Conservation (phyloP, 2,888 invertebrate species). For the Polymixis lichenea region DNA sequence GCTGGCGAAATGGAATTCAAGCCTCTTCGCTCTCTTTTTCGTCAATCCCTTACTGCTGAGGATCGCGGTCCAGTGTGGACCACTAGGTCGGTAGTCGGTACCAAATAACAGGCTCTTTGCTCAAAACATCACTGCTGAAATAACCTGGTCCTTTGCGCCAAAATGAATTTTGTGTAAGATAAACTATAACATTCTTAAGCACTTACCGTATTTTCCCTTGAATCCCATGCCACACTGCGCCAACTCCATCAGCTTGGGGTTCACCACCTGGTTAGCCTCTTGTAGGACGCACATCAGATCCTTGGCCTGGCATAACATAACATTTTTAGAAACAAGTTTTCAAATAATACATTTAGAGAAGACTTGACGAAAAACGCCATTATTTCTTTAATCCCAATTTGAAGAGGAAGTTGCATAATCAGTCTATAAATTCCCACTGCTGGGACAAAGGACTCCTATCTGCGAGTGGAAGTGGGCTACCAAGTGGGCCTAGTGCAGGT, state of each 20-base stretch:
- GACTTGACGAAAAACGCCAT: not conserved
- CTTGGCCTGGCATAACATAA: conserved; percentile 91
- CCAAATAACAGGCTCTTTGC: not conserved
- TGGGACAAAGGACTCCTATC: too few relatives aligned
- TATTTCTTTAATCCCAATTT: too few relatives aligned
- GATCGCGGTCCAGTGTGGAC: not conserved
- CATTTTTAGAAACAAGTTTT: not conserved
- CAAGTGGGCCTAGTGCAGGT: too few relatives aligned
- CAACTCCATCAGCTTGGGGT: conserved; percentile 96
- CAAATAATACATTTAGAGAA: not conserved
- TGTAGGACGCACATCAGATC: conserved; percentile 97
- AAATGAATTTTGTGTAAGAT: not conserved
- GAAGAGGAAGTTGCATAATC: too few relatives aligned
- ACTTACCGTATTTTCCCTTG: conserved; percentile 86
- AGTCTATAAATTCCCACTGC: too few relatives aligned
- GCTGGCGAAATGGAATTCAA: not conserved
- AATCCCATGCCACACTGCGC: conserved; percentile 90
- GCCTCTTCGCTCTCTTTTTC: not conserved
- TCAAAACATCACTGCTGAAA: not conserved
- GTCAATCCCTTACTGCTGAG: not conserved
- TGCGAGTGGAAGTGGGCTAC: too few relatives aligned
- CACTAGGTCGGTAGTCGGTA: not conserved
- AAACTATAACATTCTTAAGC: not conserved
- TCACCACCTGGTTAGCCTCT: conserved; percentile 98
- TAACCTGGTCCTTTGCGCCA: not conserved